Conservation (phyloP, 1,140 invertebrate genomes). For the Delia radicum region DNA sequence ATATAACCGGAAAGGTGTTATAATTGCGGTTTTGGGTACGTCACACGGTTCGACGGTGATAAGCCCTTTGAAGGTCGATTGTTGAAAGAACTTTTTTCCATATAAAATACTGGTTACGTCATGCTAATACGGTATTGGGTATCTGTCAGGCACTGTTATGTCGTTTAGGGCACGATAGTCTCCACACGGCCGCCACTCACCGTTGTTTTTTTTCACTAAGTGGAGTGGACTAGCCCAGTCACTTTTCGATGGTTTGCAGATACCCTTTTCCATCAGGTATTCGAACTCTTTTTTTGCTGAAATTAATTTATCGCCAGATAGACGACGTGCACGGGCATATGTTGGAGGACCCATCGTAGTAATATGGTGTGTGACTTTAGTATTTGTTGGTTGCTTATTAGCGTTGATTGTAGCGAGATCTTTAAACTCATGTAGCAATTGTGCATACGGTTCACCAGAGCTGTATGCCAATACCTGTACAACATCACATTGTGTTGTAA, state of each 20-base stretch:
- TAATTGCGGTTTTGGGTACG: slow-evolving; percentile 40
- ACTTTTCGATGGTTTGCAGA: background rate
- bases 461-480: no score
- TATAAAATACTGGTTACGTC: background rate
- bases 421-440: no score
- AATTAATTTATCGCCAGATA: background rate
- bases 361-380: background rate
- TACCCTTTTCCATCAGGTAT: background rate
- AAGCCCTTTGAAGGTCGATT: background rate
- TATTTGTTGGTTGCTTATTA: no score
- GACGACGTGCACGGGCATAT: background rate
- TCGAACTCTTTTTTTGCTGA: background rate
- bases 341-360: background rate
- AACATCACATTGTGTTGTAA: no score
- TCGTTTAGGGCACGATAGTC: background rate
- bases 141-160: background rate
- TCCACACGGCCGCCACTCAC: background rate
- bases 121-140: background rate
- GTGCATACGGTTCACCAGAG: no score
- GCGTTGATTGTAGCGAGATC: no score
- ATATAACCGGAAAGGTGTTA: slow-evolving; percentile 47
- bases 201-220: background rate
- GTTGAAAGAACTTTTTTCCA: background rate
- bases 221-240: background rate
- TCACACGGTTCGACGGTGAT: background rate